Base-by-base conservation (phyloP, 1,140 invertebrate species). In the Augochlora pura region DNA sequence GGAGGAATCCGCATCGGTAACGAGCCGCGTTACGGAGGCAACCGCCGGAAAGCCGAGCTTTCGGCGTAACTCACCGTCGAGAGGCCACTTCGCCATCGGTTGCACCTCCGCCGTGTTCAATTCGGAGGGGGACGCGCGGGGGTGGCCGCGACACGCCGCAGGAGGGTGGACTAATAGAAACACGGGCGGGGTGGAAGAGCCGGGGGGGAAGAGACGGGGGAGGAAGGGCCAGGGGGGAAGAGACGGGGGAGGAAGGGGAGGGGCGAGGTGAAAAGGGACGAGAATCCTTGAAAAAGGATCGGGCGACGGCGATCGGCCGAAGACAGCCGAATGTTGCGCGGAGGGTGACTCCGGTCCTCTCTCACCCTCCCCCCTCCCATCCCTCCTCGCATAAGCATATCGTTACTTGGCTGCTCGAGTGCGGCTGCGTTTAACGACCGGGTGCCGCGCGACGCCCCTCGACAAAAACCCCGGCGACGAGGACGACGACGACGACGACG, bases 401-500 rank as follows among this genome's bases (percentile, higher is more conserved):
- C 90, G 90, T 91, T 91, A 91, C 90, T 89, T 86, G 76, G 84
- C 75, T 83, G 88, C 86, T 90, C 82, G 85, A 86, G 88, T 89
- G 78, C 80, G 89, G 83, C 90, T 91, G 90, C 90, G 82, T 91
- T 91, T 91, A 91, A 91, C 90, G 90, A 90, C 90, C 90, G 76
- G 52, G 38, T 60, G 52, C n/a, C n/a, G n/a, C 63, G 69, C 73
- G 71, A 38, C 72, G 18, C 70, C 63, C 69, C 78, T 82, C 73
- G 63, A 79, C 87, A 83, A 88, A 87, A 87, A 88, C 76, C 77
- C 67, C n/a, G n/a, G n/a, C n/a, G n/a, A n/a, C n/a, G n/a, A n/a
- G n/a, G n/a, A n/a, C n/a, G n/a, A n/a, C n/a, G n/a, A n/a, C n/a
- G n/a, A n/a, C n/a, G 62, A 69, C 76, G 76, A 72, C 68, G 60